Evolutionary conservation across 1,140 invertebrate genomes (phyloP), one percentile per base, ranked within the genome.

Genomic region (Paramacrobiotus metropolitanus): DNA sequence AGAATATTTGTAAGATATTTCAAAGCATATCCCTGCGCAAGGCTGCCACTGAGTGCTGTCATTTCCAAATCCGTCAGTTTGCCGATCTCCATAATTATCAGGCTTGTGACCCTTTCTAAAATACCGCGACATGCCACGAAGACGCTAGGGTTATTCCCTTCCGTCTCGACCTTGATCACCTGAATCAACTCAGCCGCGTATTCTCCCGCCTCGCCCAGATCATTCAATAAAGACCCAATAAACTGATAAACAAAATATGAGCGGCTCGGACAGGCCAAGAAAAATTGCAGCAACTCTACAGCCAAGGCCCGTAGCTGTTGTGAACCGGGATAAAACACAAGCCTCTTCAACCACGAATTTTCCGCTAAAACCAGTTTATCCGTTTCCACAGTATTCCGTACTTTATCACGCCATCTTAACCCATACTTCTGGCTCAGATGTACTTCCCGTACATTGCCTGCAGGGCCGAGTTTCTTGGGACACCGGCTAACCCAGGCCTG

Each of bases 121-220:
- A 31, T 18, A 31, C 20, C 2, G 21, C 28, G n/a, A 62, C 21
- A 4, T 59, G 21, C 29, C 28, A 24, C 48, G 18, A 59, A 31
- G 59, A 59, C 28, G 31, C 1, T 24, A 28, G 18, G 60, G 60
- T 28, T 64, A 48, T 31, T 44, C 48, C 21, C 18, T 4, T 29
- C 31, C 1, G 59, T 1, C 31, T 40, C 31, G 24, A 24, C 18
- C 21, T 59, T 30, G 31, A 62, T 31, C 28, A 40, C 21, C n/a
- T 80, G 77, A 18, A 92, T 76, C 69, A 91, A 96, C 70, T 96
- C 89, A n/a, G 84, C 82, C 62, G 87, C 86, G 66, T 83, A 85
- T 72, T 94, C 89, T 1, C 91, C 91, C 18, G 86, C 85, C 0
- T 75, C 74, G 15, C 84, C 82, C 15, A 93, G 75, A 70, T 91